Base-by-base conservation (phyloP, 2,888 invertebrate genomes). In the Lycophotia porphyrea region DNA sequence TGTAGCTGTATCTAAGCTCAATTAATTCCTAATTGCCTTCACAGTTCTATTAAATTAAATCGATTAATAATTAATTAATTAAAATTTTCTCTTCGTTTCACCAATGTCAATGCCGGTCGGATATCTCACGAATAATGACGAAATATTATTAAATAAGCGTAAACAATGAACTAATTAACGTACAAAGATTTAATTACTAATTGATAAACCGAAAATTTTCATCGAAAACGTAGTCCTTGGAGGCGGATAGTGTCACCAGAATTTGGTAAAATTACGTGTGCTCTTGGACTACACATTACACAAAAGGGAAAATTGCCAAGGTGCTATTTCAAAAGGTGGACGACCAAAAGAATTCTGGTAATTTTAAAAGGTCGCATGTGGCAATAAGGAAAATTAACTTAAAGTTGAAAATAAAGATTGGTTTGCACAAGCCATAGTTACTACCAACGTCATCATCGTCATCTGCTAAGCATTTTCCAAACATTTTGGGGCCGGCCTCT, bases 31-130 rank as follows among this genome's bases (percentile, higher is more conserved):
- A 75, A 74, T 79, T 64, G 61, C 80, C 87, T 82, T 81, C 79
- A 84, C 75, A 81, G 81, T 76, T 64, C 18, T 77, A 77, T 47
- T 63, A 67, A 80, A 76, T 72, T 80, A 70, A 85, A 78, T 88
- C 74, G 60, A 82, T 87, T 87, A 87, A 58, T 13, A 21, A 44
- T 7, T 76, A 81, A 84, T 81, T 80, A 84, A 58, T 74, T 75
- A 65, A 47, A 24, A 86, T 86, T 88, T 85, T 83, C 85, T 70
- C 76, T 85, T 76, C 31, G 78, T 78, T 76, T 80, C 82, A 70
- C 74, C 82, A 88, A 87, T 84, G 88, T 87, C 87, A 88, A 79
- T 87, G 87, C n/a, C 78, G 74, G 36, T 11, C 65, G n/a, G 27
- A 78, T 85, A 84, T 81, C 74, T 67, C 88, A 81, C 80, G 82